A percentile compares a stretch with the other conserved stretches of the same genome.
phyloP scores from a whole-genome alignment of 1,140 invertebrate genomes.

The Macrosteles quadrilineatus region DNA sequence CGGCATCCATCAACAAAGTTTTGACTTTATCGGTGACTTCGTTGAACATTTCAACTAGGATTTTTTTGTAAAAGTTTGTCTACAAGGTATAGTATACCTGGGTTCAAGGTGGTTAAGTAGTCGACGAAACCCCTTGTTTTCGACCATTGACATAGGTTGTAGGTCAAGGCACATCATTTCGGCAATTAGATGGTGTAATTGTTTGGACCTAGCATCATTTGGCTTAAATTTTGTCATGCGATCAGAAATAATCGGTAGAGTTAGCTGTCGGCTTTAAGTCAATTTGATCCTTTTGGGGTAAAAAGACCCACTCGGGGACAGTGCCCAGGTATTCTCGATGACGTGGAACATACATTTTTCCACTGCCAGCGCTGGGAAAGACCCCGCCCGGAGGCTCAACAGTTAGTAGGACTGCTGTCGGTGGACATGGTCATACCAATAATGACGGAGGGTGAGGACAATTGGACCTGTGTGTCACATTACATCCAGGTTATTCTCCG shows the following conservation, averaged over 20 bases:
- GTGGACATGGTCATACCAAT: too few species aligned
- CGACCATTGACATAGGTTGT: background rate
- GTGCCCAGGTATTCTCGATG: too few species aligned
- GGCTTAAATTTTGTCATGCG: background rate
- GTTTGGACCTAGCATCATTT: background rate
- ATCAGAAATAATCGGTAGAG: background rate
- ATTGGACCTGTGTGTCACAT: too few species aligned
- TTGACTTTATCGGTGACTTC: background rate
- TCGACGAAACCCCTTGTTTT: background rate
- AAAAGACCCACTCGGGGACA: too few species aligned
- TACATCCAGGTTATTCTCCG: too few species aligned
- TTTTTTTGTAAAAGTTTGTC: background rate
- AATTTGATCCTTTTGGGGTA: background rate
- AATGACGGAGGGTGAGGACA: too few species aligned
- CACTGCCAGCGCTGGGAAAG: too few species aligned
- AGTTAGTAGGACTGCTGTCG: too few species aligned
- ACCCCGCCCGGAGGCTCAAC: too few species aligned
- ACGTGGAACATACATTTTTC: too few species aligned
- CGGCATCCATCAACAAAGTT: background rate
- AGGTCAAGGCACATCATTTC: conserved; percentile 1
- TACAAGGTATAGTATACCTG: background rate
- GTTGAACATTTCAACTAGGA: background rate
- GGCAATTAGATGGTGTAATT: background rate
- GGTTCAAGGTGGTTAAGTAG: background rate
- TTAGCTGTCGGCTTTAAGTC: background rate